A percentile compares a stretch with the other conserved stretches of the same genome.
Conservation (phyloP, 2,888 invertebrate genomes). For the Byasa hedistus region DNA sequence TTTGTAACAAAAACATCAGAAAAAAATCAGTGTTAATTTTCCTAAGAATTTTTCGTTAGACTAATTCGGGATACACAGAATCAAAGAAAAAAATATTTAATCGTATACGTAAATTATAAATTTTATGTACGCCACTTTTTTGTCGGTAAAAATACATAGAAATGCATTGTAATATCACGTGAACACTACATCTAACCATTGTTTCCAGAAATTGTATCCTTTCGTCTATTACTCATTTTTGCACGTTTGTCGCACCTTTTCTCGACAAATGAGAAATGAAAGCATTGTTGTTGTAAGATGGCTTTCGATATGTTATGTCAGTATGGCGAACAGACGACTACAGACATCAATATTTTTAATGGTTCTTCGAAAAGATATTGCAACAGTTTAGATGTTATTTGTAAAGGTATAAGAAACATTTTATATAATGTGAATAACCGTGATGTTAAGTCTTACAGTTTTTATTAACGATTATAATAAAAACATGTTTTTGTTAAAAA, state of each 20-base stretch:
- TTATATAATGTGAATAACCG: too few relatives aligned
- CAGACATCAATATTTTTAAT: not conserved
- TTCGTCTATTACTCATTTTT: constrained; percentile 13
- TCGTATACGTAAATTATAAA: not conserved
- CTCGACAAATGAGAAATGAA: constrained; percentile 24
- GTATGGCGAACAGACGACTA: constrained; percentile 8
- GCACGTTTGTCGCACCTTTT: constrained; percentile 8
- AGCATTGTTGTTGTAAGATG: constrained; percentile 14
- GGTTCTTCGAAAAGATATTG: not conserved
- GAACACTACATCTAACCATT: not conserved
- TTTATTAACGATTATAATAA: too few relatives aligned
- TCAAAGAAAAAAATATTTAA: not conserved
- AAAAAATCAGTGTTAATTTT: too few relatives aligned
- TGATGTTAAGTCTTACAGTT: too few relatives aligned
- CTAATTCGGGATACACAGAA: not conserved
- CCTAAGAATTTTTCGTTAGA: too few relatives aligned
- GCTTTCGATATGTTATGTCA: constrained; percentile 15
- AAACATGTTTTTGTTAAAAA: too few relatives aligned
- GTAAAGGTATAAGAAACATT: not conserved
- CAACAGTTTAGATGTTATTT: not conserved
- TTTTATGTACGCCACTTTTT: not conserved
- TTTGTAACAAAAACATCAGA: too few relatives aligned
- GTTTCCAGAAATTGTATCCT: constrained; percentile 2
- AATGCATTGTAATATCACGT: not conserved
- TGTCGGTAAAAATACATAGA: not conserved